Evolutionary conservation across 2,888 invertebrate species (phyloP), one percentile per base, ranked within the genome.

Genomic region (Stenodera caucasica): DNA sequence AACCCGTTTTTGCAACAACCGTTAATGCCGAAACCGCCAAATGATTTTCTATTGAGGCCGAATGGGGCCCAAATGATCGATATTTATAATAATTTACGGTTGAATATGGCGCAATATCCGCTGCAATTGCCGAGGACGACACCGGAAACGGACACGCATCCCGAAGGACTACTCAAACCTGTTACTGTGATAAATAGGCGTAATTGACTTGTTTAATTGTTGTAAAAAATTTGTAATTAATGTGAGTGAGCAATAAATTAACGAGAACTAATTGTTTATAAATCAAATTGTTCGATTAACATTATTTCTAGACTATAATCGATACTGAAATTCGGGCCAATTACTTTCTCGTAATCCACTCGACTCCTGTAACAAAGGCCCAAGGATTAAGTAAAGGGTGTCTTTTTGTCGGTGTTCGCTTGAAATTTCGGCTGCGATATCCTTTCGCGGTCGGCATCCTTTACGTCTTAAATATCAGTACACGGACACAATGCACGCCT

Each of bases 1-100:
- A 3, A 74, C 58, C 79, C 58, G 67, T 83, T 63, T 78, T 82
- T 58, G 78, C 82, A 61, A 79, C 83, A 64, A 81, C 83, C 64
- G 78, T 82, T 84, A 69, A 49, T 53, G 54, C 61, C 61, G 6
- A 61, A 60, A 45, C 60, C 57, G 35, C 49, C 60, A 49, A 30
- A 40, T 40, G 11, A 21, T 9, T 21, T 21, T 1, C 4, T 45
- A 21, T 21, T 18, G 4, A 2, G 45, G 4, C 11, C 9, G 4
- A 18, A 37, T 15, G 37, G 37, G 15, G 4, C 21, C 9, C 45
- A 45, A 30, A 59, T 75, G 26, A 61, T 75, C 49, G 74, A 74
- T 58, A 70, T 75, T 70, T 77, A 75, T 60, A 73, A 69, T 52
- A 75, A 71, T 60, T 66, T 76, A 56, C 70, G 77, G 52, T 60